A percentile compares a stretch with the other conserved stretches of the same genome.
phyloP scores from a whole-genome alignment of 2,113 vertebrate genomes.

The Lota lota region DNA sequence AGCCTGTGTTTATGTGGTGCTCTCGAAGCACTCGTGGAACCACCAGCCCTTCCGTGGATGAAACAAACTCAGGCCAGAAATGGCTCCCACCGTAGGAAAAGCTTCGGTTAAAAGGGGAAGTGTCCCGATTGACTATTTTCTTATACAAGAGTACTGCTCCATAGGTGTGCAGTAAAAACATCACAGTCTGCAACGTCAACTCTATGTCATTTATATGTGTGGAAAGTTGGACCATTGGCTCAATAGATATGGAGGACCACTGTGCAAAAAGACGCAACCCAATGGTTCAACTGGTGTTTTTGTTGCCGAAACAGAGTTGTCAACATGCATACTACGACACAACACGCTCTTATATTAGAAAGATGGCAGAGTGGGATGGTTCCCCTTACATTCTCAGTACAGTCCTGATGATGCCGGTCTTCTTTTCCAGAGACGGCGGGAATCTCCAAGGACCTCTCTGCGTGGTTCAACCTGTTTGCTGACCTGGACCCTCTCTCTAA shows the following conservation, averaged over 20 bases:
- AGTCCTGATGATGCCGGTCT: background rate
- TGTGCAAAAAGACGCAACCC: too few species aligned
- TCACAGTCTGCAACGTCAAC: too few species aligned
- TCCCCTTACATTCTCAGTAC: background rate
- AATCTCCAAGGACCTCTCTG: conserved; percentile 81
- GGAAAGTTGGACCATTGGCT: too few species aligned
- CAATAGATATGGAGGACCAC: too few species aligned
- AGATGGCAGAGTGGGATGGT: background rate
- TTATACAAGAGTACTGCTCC: too few species aligned
- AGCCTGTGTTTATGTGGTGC: conserved; percentile 14
- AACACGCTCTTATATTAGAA: too few species aligned
- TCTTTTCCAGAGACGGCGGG: conserved; percentile 73
- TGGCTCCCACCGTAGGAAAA: background rate
- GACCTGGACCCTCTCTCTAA: conserved; percentile 95
- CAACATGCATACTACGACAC: too few species aligned
- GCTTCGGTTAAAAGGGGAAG: background rate
- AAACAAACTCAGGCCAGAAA: conserved; percentile 4
- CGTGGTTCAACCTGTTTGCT: conserved; percentile 96
- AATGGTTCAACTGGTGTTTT: too few species aligned
- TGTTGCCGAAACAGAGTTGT: too few species aligned
- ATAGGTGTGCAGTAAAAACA: too few species aligned
- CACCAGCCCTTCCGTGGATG: conserved; percentile 16
- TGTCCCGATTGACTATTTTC: too few species aligned
- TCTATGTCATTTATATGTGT: too few species aligned
- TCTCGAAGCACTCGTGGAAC: background rate